phyloP scores from a whole-genome alignment of 2,113 vertebrate species.

The Colius striatus region DNA sequence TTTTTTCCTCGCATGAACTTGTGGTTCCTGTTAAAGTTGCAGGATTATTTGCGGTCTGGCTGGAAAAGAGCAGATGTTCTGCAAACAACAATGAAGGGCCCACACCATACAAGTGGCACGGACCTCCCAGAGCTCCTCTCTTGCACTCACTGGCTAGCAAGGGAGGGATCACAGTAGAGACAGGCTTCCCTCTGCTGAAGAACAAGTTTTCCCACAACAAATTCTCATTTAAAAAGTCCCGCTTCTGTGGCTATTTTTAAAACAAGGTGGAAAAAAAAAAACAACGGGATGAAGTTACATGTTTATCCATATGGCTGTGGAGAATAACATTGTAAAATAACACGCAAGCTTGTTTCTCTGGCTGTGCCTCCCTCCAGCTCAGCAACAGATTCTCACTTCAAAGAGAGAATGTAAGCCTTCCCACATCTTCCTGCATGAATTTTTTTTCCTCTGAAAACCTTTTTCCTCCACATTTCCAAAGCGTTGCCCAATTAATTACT shows the following conservation, averaged over 20 bases:
- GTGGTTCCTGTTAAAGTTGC: slow-evolving; percentile 26
- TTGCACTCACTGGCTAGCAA: background rate
- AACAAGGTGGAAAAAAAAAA: background rate
- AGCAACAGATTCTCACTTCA: slow-evolving; percentile 36
- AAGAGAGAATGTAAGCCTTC: slow-evolving; percentile 20
- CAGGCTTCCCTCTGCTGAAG: background rate
- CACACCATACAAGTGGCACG: accelerated
- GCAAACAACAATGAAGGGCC: slow-evolving; percentile 6
- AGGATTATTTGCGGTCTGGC: slow-evolving; percentile 32
- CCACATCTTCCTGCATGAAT: slow-evolving; percentile 25
- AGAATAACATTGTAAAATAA: slow-evolving; percentile 15
- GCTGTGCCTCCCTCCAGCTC: background rate
- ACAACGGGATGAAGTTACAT: background rate
- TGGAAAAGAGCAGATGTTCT: slow-evolving; percentile 46
- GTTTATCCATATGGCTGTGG: background rate
- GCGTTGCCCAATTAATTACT: slow-evolving; percentile 76
- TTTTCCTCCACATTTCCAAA: slow-evolving; percentile 68
- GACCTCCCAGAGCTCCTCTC: background rate
- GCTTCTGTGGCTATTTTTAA: background rate
- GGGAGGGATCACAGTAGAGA: background rate
- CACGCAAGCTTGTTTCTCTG: slow-evolving; percentile 6
- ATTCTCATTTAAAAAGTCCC: background rate
- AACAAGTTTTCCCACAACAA: background rate
- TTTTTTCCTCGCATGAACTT: slow-evolving; percentile 45
- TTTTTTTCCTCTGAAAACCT: slow-evolving; percentile 64